phyloP scores from a whole-genome alignment of 2,113 vertebrate genomes.

The Pangasianodon gigas region DNA sequence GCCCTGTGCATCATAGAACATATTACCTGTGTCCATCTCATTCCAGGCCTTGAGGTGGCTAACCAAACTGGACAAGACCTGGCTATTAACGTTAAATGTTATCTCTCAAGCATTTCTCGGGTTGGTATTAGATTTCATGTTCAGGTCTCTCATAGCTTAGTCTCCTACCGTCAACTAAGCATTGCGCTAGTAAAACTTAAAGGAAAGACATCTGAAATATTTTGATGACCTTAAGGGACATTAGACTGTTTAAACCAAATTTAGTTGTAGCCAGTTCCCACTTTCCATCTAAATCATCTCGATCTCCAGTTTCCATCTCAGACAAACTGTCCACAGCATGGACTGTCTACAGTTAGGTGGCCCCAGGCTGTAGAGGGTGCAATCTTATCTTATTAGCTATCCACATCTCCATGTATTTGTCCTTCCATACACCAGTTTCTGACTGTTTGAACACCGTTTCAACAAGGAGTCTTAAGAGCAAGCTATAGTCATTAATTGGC shows the following conservation, averaged over 20 bases:
- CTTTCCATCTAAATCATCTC: neutral
- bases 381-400: neutral
- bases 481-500: neutral
- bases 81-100: neutral
- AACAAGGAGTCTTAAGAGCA: neutral
- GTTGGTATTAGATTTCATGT: neutral
- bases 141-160: neutral
- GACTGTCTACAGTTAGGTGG: neutral
- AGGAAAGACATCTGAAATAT: neutral
- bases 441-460: neutral
- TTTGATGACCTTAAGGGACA: neutral
- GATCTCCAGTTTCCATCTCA: neutral
- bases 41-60: neutral
- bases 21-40: conserved; percentile 8
- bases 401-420: neutral
- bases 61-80: conserved; percentile 6
- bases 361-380: neutral
- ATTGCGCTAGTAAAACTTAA: neutral
- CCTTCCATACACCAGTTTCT: neutral
- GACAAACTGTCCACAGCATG: neutral
- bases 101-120: neutral
- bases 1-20: neutral
- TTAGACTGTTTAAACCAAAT: neutral
- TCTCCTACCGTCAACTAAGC: neutral
- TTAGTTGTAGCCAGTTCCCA: neutral